Evolutionary conservation across 1,140 invertebrate genomes (phyloP).

Genomic region (Fopius arisanus): DNA sequence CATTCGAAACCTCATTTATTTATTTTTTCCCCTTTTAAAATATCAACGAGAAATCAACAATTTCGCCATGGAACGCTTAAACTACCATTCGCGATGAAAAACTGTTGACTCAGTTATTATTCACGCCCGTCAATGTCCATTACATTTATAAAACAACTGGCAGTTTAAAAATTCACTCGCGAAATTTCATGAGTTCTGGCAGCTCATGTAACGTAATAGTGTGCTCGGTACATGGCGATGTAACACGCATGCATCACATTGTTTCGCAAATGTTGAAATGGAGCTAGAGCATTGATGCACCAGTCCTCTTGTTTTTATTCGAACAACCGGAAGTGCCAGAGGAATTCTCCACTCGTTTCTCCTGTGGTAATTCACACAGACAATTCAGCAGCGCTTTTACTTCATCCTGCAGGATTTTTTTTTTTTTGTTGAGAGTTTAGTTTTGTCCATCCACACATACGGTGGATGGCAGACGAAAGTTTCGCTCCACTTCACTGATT

Average conservation of each 20-base stretch:
- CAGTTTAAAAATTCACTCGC: background rate
- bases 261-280: slow-evolving; percentile 29
- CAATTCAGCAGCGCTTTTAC: slow-evolving; percentile 3
- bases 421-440: background rate
- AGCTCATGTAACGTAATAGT: background rate
- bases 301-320: slow-evolving; percentile 31
- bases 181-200: background rate
- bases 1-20: no score
- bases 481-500: background rate
- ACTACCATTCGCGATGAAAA: background rate
- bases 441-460: background rate
- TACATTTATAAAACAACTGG: background rate
- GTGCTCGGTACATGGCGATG: background rate
- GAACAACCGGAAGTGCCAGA: slow-evolving; percentile 23
- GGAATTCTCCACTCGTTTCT: slow-evolving; percentile 19
- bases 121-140: no score
- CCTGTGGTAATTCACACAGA: background rate
- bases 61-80: no score
- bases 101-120: no score
- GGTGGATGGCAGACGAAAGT: background rate
- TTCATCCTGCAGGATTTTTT: background rate
- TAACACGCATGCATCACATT: slow-evolving; percentile 5
- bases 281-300: slow-evolving; percentile 10
- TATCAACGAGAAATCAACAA: no score
- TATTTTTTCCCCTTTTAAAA: no score